Base-by-base conservation (phyloP, 2,888 invertebrate species). In the Lithophane leautieri region DNA sequence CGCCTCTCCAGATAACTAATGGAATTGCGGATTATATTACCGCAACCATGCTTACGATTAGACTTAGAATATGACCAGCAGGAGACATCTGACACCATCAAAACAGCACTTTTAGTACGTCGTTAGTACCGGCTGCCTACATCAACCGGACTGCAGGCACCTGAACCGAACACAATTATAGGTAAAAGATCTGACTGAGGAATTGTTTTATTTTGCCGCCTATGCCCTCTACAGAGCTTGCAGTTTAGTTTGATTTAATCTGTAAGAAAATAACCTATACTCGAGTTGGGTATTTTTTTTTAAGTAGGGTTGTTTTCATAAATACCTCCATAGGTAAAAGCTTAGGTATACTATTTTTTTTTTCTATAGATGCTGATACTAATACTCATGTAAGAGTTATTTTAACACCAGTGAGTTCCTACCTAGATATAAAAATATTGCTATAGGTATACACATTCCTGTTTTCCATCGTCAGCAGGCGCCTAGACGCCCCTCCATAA, bases 401-500 rank as follows among this genome's bases (percentile, higher is more conserved):
- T 76, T 63, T 58, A 44, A 42, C 28, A 52, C 12, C 34, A 22
- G n/a, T 14, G 52, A 50, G 22, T 50, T n/a, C 22, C n/a, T 4
- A 54, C 54, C n/a, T 4, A 58, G 56, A 58, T 16, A 79, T 60
- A 80, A 71, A 50, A 4, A 61, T 52, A 60, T 58, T 25, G 40
- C n/a, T 77, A 70, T 78, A 77, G 80, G 71, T 70, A 54, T n/a
- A 88, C 79, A 77, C 79, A 66, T 70, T 77, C 70, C 84, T 74
- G 83, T 58, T 83, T 79, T 84, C 85, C 83, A 88, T 84, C 88
- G 88, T 81, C 89, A 90, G 89, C 92, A 93, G 93, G 92, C 94
- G 94, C 93, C 94, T 93, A 92, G 93, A 89, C 91, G 90, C 94
- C 95, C 94, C 94, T 92, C 93, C 91, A 95, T 95, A 95, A 96